phyloP scores from a whole-genome alignment of 2,113 vertebrate species.

The Podarcis cretensis region DNA sequence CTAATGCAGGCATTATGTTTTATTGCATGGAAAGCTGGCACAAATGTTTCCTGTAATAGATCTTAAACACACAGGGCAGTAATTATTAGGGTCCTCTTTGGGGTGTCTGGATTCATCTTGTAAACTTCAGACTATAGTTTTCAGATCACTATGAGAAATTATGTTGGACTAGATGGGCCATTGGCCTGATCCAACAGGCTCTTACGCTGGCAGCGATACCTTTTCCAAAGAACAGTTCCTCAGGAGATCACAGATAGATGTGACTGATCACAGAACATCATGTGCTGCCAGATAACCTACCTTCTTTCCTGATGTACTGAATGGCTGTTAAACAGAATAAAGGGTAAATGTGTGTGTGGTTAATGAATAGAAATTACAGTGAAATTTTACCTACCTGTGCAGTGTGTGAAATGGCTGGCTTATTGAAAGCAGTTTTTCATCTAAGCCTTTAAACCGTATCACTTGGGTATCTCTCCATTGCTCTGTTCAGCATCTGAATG shows the following conservation, averaged over 20 bases:
- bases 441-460: neutral
- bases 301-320: neutral
- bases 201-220: neutral
- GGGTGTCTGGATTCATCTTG: too few species aligned
- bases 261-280: neutral
- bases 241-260: neutral
- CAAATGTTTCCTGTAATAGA: too few species aligned
- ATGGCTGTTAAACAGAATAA: neutral
- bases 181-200: too few species aligned
- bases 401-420: too few species aligned
- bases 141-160: too few species aligned
- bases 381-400: neutral
- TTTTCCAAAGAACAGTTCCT: too few species aligned
- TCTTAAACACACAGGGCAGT: too few species aligned
- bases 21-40: too few species aligned
- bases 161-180: too few species aligned
- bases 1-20: too few species aligned
- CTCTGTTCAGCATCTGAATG: neutral
- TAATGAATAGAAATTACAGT: neutral
- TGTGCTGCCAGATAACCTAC: neutral
- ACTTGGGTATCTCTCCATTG: neutral
- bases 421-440: neutral
- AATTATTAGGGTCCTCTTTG: too few species aligned
- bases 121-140: too few species aligned
- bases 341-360: neutral